phyloP scores from a whole-genome alignment of 1,140 invertebrate genomes.

The Drosophila oshimai region DNA sequence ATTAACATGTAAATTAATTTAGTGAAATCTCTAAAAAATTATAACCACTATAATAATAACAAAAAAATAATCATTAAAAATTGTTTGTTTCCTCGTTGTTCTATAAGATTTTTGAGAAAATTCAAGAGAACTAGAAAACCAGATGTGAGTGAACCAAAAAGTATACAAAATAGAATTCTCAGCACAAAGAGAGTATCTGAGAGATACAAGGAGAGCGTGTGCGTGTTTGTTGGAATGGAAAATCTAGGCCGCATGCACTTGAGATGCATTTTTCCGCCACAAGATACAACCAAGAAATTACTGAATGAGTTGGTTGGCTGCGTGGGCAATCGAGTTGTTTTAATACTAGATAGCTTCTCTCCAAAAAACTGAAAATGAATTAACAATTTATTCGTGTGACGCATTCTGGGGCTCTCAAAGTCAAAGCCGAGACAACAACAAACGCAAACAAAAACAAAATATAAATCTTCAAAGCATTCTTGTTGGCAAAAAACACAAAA shows the following conservation, averaged over 20 bases:
- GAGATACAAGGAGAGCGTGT: background rate
- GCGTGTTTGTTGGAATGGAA: background rate
- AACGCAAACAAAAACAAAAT: constrained; percentile 66
- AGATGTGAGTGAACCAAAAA: background rate
- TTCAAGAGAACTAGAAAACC: background rate
- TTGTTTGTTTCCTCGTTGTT: no score
- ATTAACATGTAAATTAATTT: no score
- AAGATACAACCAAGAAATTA: constrained; percentile 33
- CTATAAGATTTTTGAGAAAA: no score
- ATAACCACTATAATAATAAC: no score
- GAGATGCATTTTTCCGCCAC: constrained; percentile 47
- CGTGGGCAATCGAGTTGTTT: constrained; percentile 54
- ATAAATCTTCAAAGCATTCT: constrained; percentile 78
- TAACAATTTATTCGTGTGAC: constrained; percentile 73
- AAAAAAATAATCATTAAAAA: no score
- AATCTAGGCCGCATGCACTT: constrained; percentile 48
- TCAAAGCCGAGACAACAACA: constrained; percentile 64
- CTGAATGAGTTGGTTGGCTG: constrained; percentile 54
- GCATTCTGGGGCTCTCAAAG: constrained; percentile 70
- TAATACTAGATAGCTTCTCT: no score
- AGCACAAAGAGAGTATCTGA: background rate
- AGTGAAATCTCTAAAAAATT: no score
- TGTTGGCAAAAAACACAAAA: constrained; percentile 36
- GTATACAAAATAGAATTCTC: background rate
- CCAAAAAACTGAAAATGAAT: constrained; percentile 66